Conservation (phyloP, 2,888 invertebrate genomes). For the Calliphora vomitoria region DNA sequence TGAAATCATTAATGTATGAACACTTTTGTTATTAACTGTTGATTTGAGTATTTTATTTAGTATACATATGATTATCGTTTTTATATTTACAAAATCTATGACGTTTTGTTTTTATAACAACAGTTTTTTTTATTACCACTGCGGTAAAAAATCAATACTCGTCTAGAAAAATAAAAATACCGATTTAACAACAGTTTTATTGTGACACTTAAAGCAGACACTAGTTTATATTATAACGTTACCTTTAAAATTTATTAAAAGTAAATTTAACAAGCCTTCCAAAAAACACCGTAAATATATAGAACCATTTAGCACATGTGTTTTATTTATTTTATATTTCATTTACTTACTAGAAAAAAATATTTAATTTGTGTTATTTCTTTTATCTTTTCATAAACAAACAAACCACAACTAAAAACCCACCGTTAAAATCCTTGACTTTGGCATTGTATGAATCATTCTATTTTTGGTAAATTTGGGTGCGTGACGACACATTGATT, state of each 20-base stretch:
- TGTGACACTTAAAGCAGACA: constrained; percentile 49
- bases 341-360: neutral
- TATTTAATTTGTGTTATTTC: constrained; percentile 9
- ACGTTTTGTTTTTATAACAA: constrained; percentile 12
- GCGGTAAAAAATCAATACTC: constrained; percentile 41
- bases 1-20: too few relatives aligned
- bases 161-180: constrained; percentile 11
- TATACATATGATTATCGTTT: neutral
- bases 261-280: neutral
- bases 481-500: constrained; percentile 49
- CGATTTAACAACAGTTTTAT: constrained; percentile 45
- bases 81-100: neutral
- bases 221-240: constrained; percentile 23
- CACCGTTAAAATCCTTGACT: constrained; percentile 41
- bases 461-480: neutral
- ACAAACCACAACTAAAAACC: constrained; percentile 6
- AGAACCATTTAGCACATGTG: neutral
- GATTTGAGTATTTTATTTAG: neutral
- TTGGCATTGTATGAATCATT: constrained; percentile 56
- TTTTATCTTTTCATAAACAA: constrained; percentile 22
- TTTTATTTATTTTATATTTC: constrained; percentile 6
- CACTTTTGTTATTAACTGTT: neutral
- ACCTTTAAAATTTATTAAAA: constrained; percentile 23
- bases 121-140: neutral
- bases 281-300: neutral